phyloP scores from a whole-genome alignment of 2,797 vertebrate species.

The Molossus alvarezi region DNA sequence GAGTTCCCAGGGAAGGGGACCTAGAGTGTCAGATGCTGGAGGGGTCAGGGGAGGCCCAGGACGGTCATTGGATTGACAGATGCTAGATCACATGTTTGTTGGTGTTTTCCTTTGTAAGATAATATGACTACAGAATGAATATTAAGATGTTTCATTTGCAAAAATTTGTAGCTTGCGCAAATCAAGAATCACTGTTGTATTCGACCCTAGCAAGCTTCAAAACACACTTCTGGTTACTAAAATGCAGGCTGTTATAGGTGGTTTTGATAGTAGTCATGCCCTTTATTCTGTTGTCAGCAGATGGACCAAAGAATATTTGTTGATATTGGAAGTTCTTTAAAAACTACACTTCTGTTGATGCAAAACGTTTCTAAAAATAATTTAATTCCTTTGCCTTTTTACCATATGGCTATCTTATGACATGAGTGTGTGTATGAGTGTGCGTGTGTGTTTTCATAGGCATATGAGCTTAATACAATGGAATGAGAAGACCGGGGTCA shows the following conservation, averaged over 20 bases:
- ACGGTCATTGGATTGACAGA: not conserved
- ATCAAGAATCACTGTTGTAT: slow-evolving; percentile 52
- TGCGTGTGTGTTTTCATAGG: slow-evolving; percentile 14
- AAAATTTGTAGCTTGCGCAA: slow-evolving; percentile 43
- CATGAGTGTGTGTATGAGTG: not conserved
- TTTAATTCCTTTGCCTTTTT: slow-evolving; percentile 55
- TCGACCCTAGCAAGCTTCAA: not conserved
- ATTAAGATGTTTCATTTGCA: slow-evolving; percentile 37
- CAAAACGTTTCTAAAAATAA: slow-evolving; percentile 45
- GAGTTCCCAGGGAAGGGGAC: not conserved
- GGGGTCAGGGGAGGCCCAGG: not conserved
- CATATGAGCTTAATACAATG: slow-evolving; percentile 74
- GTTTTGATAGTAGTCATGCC: not conserved
- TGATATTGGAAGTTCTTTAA: slow-evolving; percentile 39
- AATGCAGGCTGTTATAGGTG: slow-evolving; percentile 44
- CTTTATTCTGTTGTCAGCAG: slow-evolving; percentile 14
- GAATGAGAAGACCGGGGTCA: slow-evolving; percentile 76
- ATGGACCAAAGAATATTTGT: not conserved
- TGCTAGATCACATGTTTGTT: not conserved
- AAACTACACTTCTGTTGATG: slow-evolving; percentile 22
- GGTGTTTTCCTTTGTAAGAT: slow-evolving; percentile 24
- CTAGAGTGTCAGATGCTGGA: not conserved
- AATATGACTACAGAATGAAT: slow-evolving; percentile 22
- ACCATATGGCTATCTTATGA: not conserved
- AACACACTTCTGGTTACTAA: slow-evolving; percentile 33